Base-by-base conservation (phyloP, 2,113 vertebrate genomes). In the Hippocampus abdominalis region DNA sequence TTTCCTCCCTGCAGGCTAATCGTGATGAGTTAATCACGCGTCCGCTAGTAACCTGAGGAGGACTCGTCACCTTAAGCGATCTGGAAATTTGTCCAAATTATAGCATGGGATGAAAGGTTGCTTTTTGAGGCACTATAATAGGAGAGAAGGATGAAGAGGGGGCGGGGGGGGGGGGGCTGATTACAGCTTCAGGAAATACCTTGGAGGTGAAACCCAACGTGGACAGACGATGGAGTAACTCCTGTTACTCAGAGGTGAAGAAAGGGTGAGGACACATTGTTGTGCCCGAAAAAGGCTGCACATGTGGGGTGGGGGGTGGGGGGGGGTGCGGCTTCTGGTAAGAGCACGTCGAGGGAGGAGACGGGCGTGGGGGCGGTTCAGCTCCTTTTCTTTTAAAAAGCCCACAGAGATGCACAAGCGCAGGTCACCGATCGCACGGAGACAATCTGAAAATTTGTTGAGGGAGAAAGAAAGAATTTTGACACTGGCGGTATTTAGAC, bases 111-210 rank as follows among this genome's bases (percentile, higher is more conserved):
- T 40, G 69, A 71, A 72, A 54, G 57, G 74, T 79, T 5, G 32
- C 32, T 74, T 81, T 81, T 46, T 65, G 72, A 65, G 71, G 40
- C n/a, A 18, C 11, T 20, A 20, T 27, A 74, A 73, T 53, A 36
- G 32, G 32, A 36, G 32, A 36, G 32, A 36, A 6, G 5, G 32
- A 36, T 36, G 39, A 64, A 42, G 67, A 42, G 67, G 23, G 61
- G 68, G 76, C 61, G 67, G 65, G 81, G 75, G 70, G 73, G 75
- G 77, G 69, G 71, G 76, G 78, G 79, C 48, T 66, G 80, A 77
- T 86, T 90, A 86, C 66, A 77, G 81, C 77, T 77, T 84, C 86
- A 89, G 85, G 87, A 93, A 92, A 92, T 93, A 88, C 82, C 90
- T 89, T 69, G 68, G 89, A 91, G 86, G 81, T 92, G 87, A 86